Percentiles rank a stretch among this genome's conserved stretches.
Evolutionary conservation across 2,113 vertebrate species (phyloP).

Genomic region (Felis chaus): DNA sequence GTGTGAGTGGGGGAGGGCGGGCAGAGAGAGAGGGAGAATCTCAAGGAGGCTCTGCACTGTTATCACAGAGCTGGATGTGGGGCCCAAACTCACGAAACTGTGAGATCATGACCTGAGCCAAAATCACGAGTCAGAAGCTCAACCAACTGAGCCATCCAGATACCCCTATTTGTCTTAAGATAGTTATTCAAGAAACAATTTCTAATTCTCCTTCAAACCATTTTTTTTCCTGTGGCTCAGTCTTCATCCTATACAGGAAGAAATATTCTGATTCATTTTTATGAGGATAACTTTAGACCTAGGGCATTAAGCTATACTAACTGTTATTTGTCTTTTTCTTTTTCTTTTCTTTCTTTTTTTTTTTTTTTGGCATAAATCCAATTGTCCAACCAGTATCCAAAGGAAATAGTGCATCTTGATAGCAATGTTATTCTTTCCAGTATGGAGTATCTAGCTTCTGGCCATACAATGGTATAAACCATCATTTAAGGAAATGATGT

Average conservation of each 20-base stretch:
- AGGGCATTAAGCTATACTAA: background rate
- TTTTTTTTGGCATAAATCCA: background rate
- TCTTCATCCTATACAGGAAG: background rate
- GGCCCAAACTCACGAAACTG: too few species aligned
- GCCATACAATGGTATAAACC: background rate
- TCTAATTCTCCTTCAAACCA: background rate
- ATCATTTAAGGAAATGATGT: slow-evolving; percentile 20
- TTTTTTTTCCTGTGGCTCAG: background rate
- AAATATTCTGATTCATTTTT: slow-evolving; percentile 39
- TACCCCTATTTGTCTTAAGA: background rate
- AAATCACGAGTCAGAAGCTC: too few species aligned
- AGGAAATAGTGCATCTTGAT: background rate
- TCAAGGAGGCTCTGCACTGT: too few species aligned
- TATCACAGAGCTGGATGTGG: too few species aligned
- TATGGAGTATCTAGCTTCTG: background rate
- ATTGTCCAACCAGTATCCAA: background rate
- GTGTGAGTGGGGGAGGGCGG: too few species aligned
- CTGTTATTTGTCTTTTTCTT: background rate
- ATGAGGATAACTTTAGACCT: background rate
- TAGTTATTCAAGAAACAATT: slow-evolving; percentile 12
- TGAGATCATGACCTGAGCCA: too few species aligned
- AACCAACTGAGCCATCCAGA: too few species aligned
- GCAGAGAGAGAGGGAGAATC: too few species aligned
- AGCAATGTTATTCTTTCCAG: background rate
- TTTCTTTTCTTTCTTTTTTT: background rate